These are phyloP conservation scores for Holothuria glaberrima DNA, from an alignment of 35 echinoderm and acorn worm species.

Conservation along the genomic window DNA sequence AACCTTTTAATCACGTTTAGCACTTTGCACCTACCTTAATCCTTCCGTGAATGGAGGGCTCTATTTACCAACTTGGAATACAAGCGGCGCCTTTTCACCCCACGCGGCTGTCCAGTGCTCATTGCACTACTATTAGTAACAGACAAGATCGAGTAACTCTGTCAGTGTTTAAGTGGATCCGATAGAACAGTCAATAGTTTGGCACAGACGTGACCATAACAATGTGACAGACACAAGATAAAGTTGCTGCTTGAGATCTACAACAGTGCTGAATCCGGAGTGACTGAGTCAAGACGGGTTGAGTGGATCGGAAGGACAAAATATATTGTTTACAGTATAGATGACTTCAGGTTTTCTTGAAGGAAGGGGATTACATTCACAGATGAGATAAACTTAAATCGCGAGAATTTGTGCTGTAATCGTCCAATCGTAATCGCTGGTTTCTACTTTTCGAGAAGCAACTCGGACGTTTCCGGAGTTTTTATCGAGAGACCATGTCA, in stretches of 20 bases:
- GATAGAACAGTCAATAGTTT: neutral
- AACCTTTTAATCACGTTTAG: neutral
- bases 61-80: slow-evolving; percentile 24
- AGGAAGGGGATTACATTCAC: too few relatives aligned
- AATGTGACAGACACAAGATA: neutral
- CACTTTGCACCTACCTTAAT: slow-evolving; percentile 21
- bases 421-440: too few relatives aligned
- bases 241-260: neutral
- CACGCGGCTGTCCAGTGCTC: slow-evolving; percentile 23
- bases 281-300: neutral
- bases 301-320: neutral
- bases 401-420: too few relatives aligned
- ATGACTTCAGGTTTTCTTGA: too few relatives aligned
- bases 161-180: neutral
- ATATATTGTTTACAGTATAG: too few relatives aligned
- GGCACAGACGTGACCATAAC: neutral
- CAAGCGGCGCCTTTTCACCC: slow-evolving; percentile 27
- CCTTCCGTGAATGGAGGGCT: slow-evolving; percentile 1
- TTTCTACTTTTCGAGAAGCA: too few relatives aligned
- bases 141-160: neutral
- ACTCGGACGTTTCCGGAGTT: too few relatives aligned
- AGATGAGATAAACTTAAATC: too few relatives aligned
- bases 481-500: too few relatives aligned
- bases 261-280: neutral
- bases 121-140: slow-evolving; percentile 3